Evolutionary conservation across 2,797 vertebrate species (phyloP).

Genomic region (Pantherophis alleghaniensis): DNA sequence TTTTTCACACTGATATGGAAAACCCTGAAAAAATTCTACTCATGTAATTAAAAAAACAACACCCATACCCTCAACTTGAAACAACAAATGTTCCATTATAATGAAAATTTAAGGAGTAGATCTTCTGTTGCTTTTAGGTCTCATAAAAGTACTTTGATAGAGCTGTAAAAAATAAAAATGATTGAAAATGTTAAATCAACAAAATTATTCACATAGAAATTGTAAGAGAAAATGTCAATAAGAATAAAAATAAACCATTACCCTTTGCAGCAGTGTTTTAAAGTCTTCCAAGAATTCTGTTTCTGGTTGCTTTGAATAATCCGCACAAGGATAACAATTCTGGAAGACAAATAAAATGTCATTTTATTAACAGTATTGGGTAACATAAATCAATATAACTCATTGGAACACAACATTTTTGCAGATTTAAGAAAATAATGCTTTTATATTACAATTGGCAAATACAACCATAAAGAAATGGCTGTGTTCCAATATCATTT

Average conservation of each 20-base stretch:
- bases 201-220: background rate
- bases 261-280: slow-evolving; percentile 64
- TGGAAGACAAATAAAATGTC: slow-evolving; percentile 54
- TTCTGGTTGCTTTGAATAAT: slow-evolving; percentile 55
- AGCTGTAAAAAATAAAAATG: slow-evolving; percentile 64
- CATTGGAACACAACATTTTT: background rate
- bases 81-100: slow-evolving; percentile 50
- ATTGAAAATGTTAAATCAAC: slow-evolving; percentile 28
- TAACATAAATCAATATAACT: background rate
- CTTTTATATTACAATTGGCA: background rate
- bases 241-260: slow-evolving; percentile 45
- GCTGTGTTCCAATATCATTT: background rate
- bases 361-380: background rate
- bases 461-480: background rate
- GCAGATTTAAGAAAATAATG: background rate
- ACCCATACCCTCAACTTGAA: slow-evolving; percentile 25
- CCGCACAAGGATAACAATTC: slow-evolving; percentile 64
- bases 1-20: background rate
- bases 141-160: slow-evolving; percentile 15
- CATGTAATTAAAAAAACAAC: background rate
- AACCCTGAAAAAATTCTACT: background rate
- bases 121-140: slow-evolving; percentile 42
- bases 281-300: slow-evolving; percentile 65
- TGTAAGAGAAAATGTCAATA: background rate
- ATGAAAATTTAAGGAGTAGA: slow-evolving; percentile 63